phyloP scores from a whole-genome alignment of 2,888 invertebrate genomes.

The Drosophila falleni region DNA sequence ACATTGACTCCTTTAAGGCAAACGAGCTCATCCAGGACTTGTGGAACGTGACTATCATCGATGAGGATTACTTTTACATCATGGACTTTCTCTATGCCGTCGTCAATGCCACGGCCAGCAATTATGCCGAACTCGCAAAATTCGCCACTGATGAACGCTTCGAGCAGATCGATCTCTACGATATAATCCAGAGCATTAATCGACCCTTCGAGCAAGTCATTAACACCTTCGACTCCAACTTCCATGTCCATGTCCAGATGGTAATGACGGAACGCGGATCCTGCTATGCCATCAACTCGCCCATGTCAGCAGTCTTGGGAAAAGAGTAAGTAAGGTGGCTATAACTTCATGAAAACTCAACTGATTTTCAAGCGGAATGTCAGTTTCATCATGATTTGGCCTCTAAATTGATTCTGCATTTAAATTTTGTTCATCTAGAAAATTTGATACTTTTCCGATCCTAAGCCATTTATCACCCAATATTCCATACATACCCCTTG shows the following conservation, averaged over 20 bases:
- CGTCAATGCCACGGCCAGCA: constrained; percentile 85
- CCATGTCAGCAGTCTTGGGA: constrained; percentile 76
- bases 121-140: constrained; percentile 83
- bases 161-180: constrained; percentile 84
- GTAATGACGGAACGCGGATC: constrained; percentile 89
- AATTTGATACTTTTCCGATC: too few relatives aligned
- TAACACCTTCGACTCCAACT: constrained; percentile 72
- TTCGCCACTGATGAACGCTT: constrained; percentile 85
- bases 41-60: constrained; percentile 85
- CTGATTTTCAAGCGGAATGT: too few relatives aligned
- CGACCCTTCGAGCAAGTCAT: constrained; percentile 79
- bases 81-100: constrained; percentile 85
- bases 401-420: too few relatives aligned
- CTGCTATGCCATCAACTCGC: constrained; percentile 89
- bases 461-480: too few relatives aligned
- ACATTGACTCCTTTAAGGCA: constrained; percentile 81
- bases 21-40: constrained; percentile 78
- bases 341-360: too few relatives aligned
- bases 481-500: too few relatives aligned
- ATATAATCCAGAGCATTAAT: constrained; percentile 76
- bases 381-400: too few relatives aligned
- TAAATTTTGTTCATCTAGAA: too few relatives aligned
- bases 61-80: constrained; percentile 86
- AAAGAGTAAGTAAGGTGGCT: constrained; percentile 61
- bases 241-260: constrained; percentile 70